phyloP scores from a whole-genome alignment of 2,888 invertebrate species.

The Lasioglossum zephyrum region DNA sequence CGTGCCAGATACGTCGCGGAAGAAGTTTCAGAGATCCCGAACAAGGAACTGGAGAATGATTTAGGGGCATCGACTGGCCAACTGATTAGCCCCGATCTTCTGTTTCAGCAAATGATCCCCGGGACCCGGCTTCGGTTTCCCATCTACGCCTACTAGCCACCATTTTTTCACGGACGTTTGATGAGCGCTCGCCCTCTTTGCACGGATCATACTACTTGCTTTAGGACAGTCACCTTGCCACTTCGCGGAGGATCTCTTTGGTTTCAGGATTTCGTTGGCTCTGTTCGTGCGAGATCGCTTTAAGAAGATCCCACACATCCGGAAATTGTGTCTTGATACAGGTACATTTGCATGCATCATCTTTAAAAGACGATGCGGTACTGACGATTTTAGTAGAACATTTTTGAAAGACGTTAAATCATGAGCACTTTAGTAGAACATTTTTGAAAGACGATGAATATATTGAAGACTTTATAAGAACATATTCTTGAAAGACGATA shows the following conservation, averaged over 20 bases:
- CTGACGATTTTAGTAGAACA: no score
- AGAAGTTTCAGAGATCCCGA: constrained; percentile 37
- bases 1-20: constrained; percentile 36
- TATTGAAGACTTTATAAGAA: no score
- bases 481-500: no score
- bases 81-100: constrained; percentile 37
- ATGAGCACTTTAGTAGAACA: no score
- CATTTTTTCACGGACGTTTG: not conserved
- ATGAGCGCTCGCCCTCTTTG: not conserved
- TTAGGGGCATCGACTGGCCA: constrained; percentile 22
- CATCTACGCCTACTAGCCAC: not conserved
- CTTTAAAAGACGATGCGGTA: no score
- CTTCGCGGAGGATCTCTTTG: not conserved
- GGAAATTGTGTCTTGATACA: no score
- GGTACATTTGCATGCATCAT: no score
- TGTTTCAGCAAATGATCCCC: constrained; percentile 25
- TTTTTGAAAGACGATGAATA: no score
- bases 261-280: not conserved
- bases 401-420: no score
- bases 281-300: no score
- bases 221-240: not conserved
- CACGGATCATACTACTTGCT: not conserved
- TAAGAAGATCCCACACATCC: no score
- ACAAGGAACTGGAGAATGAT: constrained; percentile 47
- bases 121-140: constrained; percentile 16